Base-by-base conservation (phyloP, 1,140 invertebrate genomes). In the Conus betulinus region DNA sequence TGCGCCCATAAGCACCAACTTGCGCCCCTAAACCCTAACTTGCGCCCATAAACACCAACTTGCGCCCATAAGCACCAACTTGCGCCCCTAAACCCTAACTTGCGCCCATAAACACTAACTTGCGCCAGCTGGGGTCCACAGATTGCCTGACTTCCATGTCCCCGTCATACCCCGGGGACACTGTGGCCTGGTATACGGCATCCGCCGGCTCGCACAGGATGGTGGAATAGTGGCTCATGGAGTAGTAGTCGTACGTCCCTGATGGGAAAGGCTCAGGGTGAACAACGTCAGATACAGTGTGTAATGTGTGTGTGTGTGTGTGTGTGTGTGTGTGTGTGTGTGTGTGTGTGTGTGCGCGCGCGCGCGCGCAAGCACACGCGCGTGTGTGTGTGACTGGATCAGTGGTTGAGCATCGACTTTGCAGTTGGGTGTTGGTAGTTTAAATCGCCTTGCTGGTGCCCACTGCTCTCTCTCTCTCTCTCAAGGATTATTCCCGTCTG, bases 141-240 rank as follows among this genome's bases (percentile, higher is more conserved):
- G 67, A 55, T 51, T 78, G 67, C 23, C 57, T 85, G 52, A 84
- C 88, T 51, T 84, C 71, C 71, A 79, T 76, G 71, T 88, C 88
- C 7, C 71, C 52, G 53, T n/a, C n/a, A 76, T 85, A 88, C 23
- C 83, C 84, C 6, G 51, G 67, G 20, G 51, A 52, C 25, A 67
- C 57, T 51, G 53, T 27, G n/a, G 87, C 79, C 25, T 74, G 53
- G 55, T 63, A 51, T 25, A 6, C 71, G 51, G 83, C 55, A 17
- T 90, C 88, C 53, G 89, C 27, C 7, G 82, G 83, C 25, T 76
- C 71, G 51, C 91, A 91, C 67, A 91, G 87, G 5, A 79, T 20
- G 15, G 93, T 90, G 5, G 93, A 93, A 87, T 94, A 94, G 52
- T 94, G 92, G 71, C 93, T 94, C 15, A 94, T 84, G 51, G 91